phyloP scores from a whole-genome alignment of 37 sponge, comb jelly and placozoan species.

The Agelas oroides region DNA sequence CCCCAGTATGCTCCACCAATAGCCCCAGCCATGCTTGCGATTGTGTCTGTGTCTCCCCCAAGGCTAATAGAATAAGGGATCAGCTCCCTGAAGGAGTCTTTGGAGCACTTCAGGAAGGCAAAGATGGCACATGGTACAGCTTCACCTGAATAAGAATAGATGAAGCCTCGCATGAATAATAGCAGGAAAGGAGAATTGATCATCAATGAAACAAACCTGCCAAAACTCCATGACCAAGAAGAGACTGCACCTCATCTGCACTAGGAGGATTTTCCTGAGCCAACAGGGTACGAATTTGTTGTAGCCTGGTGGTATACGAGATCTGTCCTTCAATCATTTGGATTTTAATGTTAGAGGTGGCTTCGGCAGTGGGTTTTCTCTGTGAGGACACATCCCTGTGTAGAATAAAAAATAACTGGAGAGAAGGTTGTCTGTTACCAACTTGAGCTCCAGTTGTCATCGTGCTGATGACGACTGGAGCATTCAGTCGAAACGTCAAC shows the following conservation, averaged over 20 bases:
- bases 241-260: conserved; percentile 45
- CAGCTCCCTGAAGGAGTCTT: conserved; percentile 53
- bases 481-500: too few species aligned
- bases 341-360: neutral
- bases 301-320: conserved; percentile 41
- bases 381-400: too few species aligned
- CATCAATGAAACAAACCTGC: conserved; percentile 29
- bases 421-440: too few species aligned
- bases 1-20: conserved; percentile 85
- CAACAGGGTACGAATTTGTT: conserved; percentile 41
- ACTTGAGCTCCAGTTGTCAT: too few species aligned
- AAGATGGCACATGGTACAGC: conserved; percentile 80
- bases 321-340: conserved; percentile 18
- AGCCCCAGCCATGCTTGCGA: conserved; percentile 88
- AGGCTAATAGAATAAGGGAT: conserved; percentile 79
- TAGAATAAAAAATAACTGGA: too few species aligned
- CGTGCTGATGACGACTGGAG: too few species aligned
- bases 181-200: too few species aligned
- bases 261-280: conserved; percentile 35
- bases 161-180: too few species aligned
- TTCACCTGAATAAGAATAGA: conserved; percentile 38
- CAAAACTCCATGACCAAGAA: conserved; percentile 67
- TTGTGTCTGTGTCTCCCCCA: conserved; percentile 90
- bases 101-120: conserved; percentile 66
- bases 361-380: too few species aligned